These are phyloP conservation scores for Spermophilus dauricus DNA, from an alignment of 2,113 vertebrate species.

Conservation along the genomic window DNA sequence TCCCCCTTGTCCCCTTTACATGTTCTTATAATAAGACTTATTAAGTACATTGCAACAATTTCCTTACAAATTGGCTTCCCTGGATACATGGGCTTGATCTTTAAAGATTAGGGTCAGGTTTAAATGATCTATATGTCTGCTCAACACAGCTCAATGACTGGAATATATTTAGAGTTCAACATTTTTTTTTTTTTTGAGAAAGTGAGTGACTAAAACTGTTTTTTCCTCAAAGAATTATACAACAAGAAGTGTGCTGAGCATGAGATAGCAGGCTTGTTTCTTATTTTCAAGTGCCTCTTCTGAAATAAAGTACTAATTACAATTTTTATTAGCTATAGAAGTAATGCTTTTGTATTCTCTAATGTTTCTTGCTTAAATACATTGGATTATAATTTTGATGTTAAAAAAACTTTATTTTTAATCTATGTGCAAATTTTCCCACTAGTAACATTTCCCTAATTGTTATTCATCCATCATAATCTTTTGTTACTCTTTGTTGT, in stretches of 20 bases:
- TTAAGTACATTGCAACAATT: neutral
- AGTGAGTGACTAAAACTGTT: neutral
- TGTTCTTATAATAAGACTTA: neutral
- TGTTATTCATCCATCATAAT: neutral
- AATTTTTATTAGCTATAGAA: neutral
- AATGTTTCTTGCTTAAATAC: constrained; percentile 5
- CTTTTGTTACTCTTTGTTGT: neutral
- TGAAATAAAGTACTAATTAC: constrained; percentile 49
- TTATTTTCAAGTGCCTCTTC: constrained; percentile 46
- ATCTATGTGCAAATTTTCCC: neutral
- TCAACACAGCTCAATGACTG: neutral
- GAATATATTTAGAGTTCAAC: neutral
- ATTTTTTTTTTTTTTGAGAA: neutral
- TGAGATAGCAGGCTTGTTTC: neutral
- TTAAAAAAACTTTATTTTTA: constrained; percentile 35
- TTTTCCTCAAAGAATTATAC: neutral
- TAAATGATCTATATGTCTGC: neutral
- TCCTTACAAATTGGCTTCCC: neutral
- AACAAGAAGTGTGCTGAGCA: neutral
- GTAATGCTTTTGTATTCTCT: neutral
- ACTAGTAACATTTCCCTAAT: neutral
- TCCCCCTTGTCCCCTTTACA: neutral
- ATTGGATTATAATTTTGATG: neutral
- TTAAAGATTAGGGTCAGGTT: neutral
- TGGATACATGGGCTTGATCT: neutral